phyloP scores from a whole-genome alignment of 2,797 vertebrate species.

The Hephaestus fuliginosus region DNA sequence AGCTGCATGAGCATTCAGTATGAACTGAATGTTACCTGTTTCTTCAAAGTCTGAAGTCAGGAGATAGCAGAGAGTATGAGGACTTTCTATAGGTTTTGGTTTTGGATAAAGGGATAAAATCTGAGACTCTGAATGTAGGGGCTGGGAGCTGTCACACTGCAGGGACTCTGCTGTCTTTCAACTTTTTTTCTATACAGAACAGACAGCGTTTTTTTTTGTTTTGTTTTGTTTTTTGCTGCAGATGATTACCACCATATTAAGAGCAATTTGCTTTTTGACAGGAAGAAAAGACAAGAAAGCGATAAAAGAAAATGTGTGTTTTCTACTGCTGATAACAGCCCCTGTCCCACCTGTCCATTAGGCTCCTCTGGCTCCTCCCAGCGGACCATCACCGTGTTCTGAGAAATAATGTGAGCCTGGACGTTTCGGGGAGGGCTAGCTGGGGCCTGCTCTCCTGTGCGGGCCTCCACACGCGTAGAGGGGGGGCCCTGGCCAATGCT shows the following conservation, averaged over 20 bases:
- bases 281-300: background rate
- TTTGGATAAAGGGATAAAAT: background rate
- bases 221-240: background rate
- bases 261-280: background rate
- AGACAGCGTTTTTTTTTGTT: background rate
- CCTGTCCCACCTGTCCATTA: constrained; percentile 91
- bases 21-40: background rate
- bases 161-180: background rate
- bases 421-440: constrained; percentile 96
- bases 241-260: background rate
- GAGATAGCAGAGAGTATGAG: background rate
- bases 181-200: background rate
- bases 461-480: constrained; percentile 93
- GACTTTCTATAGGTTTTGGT: background rate
- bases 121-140: background rate
- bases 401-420: constrained; percentile 94
- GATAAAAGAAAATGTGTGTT: background rate
- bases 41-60: background rate
- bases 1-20: no score
- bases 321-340: constrained; percentile 1
- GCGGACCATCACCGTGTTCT: constrained; percentile 95
- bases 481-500: constrained; percentile 97
- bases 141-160: background rate
- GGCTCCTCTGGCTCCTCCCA: constrained; percentile 99
- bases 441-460: constrained; percentile 96